These are phyloP conservation scores for Cygnus olor DNA, from an alignment of 2,797 vertebrate species.

Conservation along the genomic window DNA sequence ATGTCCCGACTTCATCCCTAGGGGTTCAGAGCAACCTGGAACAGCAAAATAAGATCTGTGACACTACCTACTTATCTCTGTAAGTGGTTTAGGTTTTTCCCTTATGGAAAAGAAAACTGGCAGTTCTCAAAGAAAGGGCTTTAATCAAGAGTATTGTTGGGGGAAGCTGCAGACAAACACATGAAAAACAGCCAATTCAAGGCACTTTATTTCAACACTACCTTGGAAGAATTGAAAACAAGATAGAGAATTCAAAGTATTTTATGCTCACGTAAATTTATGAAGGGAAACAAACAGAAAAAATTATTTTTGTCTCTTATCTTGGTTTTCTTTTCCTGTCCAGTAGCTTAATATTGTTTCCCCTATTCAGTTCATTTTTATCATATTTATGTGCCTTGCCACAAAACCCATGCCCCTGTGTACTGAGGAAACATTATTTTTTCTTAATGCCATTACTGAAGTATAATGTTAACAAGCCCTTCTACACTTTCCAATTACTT, in stretches of 20 bases:
- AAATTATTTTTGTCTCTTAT: neutral
- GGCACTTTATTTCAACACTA: constrained; percentile 43
- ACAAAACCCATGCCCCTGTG: neutral
- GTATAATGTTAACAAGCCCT: neutral
- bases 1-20: constrained; percentile 97
- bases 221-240: constrained; percentile 56
- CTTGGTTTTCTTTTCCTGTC: neutral
- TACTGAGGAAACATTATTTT: neutral
- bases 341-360: neutral
- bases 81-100: neutral
- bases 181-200: constrained; percentile 58
- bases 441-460: neutral
- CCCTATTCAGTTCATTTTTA: neutral
- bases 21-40: constrained; percentile 95
- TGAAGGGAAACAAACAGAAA: constrained; percentile 44
- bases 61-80: neutral
- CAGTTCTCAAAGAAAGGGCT: neutral
- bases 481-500: neutral
- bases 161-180: constrained; percentile 17
- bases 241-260: constrained; percentile 35
- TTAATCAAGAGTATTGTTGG: constrained; percentile 62
- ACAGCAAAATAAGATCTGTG: constrained; percentile 43
- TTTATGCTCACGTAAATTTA: constrained; percentile 49
- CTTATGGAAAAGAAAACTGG: neutral
- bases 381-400: neutral